Conservation (phyloP, 2,888 invertebrate species). For the Ophion obscuratus region DNA sequence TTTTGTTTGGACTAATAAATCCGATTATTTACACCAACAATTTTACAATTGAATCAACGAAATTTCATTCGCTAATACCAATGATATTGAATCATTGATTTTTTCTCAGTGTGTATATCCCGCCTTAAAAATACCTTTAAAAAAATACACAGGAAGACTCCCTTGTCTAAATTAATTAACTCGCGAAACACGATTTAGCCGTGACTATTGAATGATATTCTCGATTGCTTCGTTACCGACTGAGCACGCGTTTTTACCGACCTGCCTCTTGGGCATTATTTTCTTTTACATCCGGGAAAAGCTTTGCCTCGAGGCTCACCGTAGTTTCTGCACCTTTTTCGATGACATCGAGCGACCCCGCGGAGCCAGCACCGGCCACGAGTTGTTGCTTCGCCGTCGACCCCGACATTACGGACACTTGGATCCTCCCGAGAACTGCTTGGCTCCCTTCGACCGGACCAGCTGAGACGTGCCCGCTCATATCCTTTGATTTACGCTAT, state of each 20-base stretch:
- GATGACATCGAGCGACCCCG: slow-evolving; percentile 25
- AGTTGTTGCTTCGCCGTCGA: slow-evolving; percentile 60
- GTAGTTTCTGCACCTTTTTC: slow-evolving; percentile 63
- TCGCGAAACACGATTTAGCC: too few relatives aligned
- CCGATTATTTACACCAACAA: too few relatives aligned
- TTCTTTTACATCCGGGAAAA: slow-evolving; percentile 32
- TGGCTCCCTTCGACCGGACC: slow-evolving; percentile 71
- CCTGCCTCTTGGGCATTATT: neutral
- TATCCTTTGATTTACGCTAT: slow-evolving; percentile 58
- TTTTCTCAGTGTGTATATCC: too few relatives aligned
- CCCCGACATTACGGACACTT: slow-evolving; percentile 70
- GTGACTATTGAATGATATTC: too few relatives aligned
- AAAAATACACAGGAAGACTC: too few relatives aligned
- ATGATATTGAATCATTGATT: too few relatives aligned
- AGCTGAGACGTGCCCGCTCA: slow-evolving; percentile 73
- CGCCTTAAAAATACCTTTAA: too few relatives aligned
- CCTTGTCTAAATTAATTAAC: too few relatives aligned
- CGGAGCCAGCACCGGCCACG: slow-evolving; percentile 3
- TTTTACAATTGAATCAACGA: too few relatives aligned
- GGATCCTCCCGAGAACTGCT: slow-evolving; percentile 71
- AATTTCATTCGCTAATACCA: too few relatives aligned
- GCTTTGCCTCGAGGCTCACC: slow-evolving; percentile 63
- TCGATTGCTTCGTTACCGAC: neutral
- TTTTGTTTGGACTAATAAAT: too few relatives aligned
- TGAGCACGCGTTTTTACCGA: too few relatives aligned